These are phyloP conservation scores for Percina caprodes DNA, from an alignment of 2,113 vertebrate species.

Conservation along the genomic window DNA sequence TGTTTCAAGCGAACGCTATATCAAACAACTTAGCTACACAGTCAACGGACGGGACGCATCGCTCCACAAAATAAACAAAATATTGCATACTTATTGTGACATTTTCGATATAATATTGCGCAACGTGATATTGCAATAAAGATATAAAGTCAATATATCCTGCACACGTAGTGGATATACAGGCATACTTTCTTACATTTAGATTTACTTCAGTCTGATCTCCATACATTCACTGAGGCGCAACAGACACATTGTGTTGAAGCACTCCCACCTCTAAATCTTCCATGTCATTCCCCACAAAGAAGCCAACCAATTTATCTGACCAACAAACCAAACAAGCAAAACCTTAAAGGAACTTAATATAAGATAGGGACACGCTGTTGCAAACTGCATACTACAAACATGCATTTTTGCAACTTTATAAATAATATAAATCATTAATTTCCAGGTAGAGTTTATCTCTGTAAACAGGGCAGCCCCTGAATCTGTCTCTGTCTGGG, in stretches of 20 bases:
- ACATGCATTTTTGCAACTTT: conserved; percentile 1
- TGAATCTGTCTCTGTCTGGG: conserved; percentile 26
- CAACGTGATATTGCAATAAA: too few relatives aligned
- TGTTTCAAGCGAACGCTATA: too few relatives aligned
- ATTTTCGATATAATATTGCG: too few relatives aligned
- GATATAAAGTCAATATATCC: too few relatives aligned
- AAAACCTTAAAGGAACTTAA: not conserved
- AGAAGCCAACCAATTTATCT: conserved; percentile 1
- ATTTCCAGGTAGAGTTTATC: not conserved
- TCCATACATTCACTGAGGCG: conserved; percentile 19
- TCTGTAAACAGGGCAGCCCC: conserved; percentile 2
- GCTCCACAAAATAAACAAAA: too few relatives aligned
- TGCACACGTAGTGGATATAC: conserved; percentile 32
- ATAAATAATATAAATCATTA: not conserved
- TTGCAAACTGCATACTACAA: not conserved
- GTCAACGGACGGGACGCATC: too few relatives aligned
- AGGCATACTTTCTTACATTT: conserved; percentile 33
- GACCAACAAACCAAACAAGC: not conserved
- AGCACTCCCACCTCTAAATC: conserved; percentile 46
- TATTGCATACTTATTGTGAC: too few relatives aligned
- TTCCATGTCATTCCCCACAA: conserved; percentile 13
- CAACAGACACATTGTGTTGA: conserved; percentile 8
- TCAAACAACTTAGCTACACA: too few relatives aligned
- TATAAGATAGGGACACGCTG: not conserved
- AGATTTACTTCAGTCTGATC: conserved; percentile 50